A percentile compares a stretch with the other conserved stretches of the same genome.
phyloP scores from a whole-genome alignment of 2,888 invertebrate species.

The Orthosia cruda region DNA sequence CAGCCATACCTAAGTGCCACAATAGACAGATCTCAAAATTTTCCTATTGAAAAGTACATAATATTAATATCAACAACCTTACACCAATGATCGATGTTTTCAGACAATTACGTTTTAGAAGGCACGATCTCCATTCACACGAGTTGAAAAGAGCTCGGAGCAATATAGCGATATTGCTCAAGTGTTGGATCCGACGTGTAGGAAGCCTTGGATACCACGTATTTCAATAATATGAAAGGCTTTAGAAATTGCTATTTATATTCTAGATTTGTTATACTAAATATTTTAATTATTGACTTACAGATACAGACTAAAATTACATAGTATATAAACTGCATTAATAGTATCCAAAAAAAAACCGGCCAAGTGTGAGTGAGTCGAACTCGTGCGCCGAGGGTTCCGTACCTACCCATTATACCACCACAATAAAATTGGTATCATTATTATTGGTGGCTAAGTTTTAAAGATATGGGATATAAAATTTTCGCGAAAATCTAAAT shows the following conservation, averaged over 20 bases:
- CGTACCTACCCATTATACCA: too few relatives aligned
- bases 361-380: too few relatives aligned
- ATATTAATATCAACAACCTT: conserved; percentile 13
- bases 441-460: too few relatives aligned
- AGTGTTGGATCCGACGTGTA: conserved; percentile 19
- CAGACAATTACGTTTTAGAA: conserved; percentile 33
- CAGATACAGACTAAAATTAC: too few relatives aligned
- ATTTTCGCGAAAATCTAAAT: too few relatives aligned
- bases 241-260: conserved; percentile 5
- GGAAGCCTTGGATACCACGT: conserved; percentile 18
- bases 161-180: conserved; percentile 40
- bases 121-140: conserved; percentile 37
- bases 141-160: conserved; percentile 38
- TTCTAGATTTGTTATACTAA: too few relatives aligned
- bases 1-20: not conserved
- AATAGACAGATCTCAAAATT: not conserved
- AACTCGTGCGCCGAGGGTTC: too few relatives aligned
- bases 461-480: too few relatives aligned
- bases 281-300: too few relatives aligned
- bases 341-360: too few relatives aligned
- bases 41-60: not conserved
- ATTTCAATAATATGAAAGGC: conserved; percentile 21
- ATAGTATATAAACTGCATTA: too few relatives aligned
- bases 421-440: too few relatives aligned
- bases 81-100: conserved; percentile 29